Evolutionary conservation across 2,797 vertebrate species (phyloP).

Genomic region (Geotrypetes seraphini): DNA sequence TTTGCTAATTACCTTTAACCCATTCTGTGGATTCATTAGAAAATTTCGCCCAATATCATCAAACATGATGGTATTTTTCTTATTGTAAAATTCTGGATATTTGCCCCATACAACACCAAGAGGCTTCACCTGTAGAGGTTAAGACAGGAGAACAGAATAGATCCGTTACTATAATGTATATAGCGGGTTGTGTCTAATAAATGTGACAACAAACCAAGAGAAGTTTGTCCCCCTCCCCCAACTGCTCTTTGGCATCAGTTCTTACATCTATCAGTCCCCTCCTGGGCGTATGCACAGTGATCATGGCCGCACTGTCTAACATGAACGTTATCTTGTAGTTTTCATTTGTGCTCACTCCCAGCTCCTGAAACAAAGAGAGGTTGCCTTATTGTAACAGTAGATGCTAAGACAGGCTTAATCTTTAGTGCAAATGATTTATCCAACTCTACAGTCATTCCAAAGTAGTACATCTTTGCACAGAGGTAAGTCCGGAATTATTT

Average conservation of each 20-base stretch:
- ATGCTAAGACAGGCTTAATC: neutral
- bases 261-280: slow-evolving; percentile 92
- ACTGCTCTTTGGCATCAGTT: no score
- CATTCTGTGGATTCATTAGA: slow-evolving; percentile 98
- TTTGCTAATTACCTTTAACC: slow-evolving; percentile 97
- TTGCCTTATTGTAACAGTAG: no score
- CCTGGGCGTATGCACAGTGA: slow-evolving; percentile 94
- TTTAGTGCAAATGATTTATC: neutral
- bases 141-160: no score
- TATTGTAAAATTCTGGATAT: slow-evolving; percentile 88
- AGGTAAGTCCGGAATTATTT: neutral
- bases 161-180: no score
- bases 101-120: slow-evolving; percentile 97
- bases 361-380: slow-evolving; percentile 82
- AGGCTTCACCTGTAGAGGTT: slow-evolving; percentile 80
- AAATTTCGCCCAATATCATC: slow-evolving; percentile 97
- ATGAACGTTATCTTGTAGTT: slow-evolving; percentile 98
- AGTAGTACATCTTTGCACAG: neutral
- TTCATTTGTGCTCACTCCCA: slow-evolving; percentile 89
- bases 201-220: no score
- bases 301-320: slow-evolving; percentile 97
- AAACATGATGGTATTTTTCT: slow-evolving; percentile 97
- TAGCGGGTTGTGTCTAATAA: no score
- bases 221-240: no score
- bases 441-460: neutral